A percentile compares a stretch with the other conserved stretches of the same genome.
Evolutionary conservation across 2,888 invertebrate genomes (phyloP).

Genomic region (Aspidapion aeneum): DNA sequence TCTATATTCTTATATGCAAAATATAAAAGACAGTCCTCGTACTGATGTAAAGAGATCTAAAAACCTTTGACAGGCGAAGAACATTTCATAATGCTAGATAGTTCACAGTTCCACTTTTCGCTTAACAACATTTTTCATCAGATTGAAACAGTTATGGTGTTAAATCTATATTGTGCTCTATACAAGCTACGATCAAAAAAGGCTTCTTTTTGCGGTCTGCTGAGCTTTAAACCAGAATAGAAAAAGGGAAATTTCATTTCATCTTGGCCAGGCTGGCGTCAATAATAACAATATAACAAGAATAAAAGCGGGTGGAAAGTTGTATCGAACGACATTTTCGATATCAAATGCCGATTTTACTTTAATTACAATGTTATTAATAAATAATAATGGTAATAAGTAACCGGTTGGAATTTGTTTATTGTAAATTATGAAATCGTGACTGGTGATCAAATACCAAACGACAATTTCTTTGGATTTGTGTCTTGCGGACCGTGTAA

Average conservation of each 20-base stretch:
- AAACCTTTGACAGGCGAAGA: too few species aligned
- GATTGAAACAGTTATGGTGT: too few species aligned
- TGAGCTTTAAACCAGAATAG: neutral
- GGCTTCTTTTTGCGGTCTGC: neutral
- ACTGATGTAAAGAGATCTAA: too few species aligned
- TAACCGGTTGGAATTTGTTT: neutral
- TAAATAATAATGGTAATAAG: too few species aligned
- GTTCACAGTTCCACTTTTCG: too few species aligned
- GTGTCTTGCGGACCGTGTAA: neutral
- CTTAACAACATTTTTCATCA: too few species aligned
- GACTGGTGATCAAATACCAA: too few species aligned
- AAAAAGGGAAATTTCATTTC: neutral
- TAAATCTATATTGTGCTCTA: too few species aligned
- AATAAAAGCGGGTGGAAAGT: neutral
- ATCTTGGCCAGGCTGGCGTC: neutral
- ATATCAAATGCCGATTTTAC: neutral
- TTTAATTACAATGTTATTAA: neutral
- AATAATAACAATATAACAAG: constrained; percentile 2
- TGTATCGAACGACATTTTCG: neutral
- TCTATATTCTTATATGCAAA: too few species aligned
- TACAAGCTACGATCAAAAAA: neutral
- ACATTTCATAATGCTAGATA: too few species aligned
- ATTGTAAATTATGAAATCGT: too few species aligned
- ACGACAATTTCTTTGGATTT: neutral
- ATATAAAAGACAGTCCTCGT: too few species aligned